These are phyloP conservation scores for Aphis craccivora DNA, from an alignment of 1,140 invertebrate species.

Conservation along the genomic window DNA sequence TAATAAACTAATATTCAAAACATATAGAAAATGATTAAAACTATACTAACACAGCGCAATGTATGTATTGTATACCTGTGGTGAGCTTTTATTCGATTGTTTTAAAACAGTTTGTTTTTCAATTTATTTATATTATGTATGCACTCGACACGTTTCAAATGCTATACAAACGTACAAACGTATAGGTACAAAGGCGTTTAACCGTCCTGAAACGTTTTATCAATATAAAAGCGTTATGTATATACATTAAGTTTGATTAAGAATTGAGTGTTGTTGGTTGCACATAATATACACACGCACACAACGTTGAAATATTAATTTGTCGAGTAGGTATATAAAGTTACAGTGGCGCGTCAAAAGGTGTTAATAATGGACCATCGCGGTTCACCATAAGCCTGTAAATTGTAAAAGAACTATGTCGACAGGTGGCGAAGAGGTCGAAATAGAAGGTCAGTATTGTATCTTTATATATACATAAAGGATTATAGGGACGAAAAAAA, in stretches of 20 bases:
- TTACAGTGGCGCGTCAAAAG: background rate
- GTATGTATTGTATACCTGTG: background rate
- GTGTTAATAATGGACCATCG: background rate
- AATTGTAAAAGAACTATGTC: background rate
- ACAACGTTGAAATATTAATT: background rate
- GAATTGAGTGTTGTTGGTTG: background rate
- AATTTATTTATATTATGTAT: slow-evolving; percentile 16
- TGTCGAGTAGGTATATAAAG: background rate
- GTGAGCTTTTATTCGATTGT: background rate
- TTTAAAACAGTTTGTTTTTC: background rate
- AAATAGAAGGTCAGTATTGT: background rate
- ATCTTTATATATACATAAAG: background rate
- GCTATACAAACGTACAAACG: background rate
- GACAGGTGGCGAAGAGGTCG: background rate
- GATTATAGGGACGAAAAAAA: background rate
- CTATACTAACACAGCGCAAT: background rate
- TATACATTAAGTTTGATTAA: background rate
- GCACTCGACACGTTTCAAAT: background rate
- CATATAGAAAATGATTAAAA: background rate
- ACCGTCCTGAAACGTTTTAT: background rate
- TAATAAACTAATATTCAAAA: background rate
- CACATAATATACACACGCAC: too few species aligned
- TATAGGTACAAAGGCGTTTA: background rate
- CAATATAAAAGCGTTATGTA: background rate
- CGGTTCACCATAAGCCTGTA: background rate